Evolutionary conservation across 2,888 invertebrate species (phyloP), one percentile per base, ranked within the genome.

Genomic region (Rutpela maculata): DNA sequence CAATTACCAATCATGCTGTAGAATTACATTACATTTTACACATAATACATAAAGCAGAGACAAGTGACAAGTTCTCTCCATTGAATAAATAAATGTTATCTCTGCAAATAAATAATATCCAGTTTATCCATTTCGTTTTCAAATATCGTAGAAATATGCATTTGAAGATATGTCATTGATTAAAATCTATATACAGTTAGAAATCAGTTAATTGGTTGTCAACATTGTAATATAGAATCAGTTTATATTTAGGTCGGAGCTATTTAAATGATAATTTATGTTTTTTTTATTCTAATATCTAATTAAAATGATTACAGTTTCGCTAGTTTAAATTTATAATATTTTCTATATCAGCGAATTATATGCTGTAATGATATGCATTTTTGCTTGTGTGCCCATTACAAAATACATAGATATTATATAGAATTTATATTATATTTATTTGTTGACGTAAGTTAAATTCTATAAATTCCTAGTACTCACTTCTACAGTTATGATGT

Each of bases 191-290:
- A 15, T 50, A 50, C 50, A 5, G 43, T 43, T 43, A 11, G 15
- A 12, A 43, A 43, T 43, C 15, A 43, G 43, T 15, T 2, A 43
- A 43, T 12, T 12, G 15, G 11, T 43, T 43, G 15, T 43, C 43
- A 43, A 43, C 43, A 15, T 50, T 15, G 1, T n/a, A 50, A 50
- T n/a, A 43, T 43, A 50, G 15, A 50, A 50, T 50, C n/a, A 50
- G 50, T 50, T 50, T 50, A 50, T 50, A 50, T 50, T 50, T 50
- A 50, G 50, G 50, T 50, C 50, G 50, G 50, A n/a, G 50, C 50
- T 50, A 50, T 50, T 50, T 50, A 50, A 50, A 50, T 50, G 50
- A 50, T 50, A 50, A 50, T 50, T 50, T 50, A 50, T 50, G n/a
- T n/a, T 50, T 50, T 35, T 50, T 50, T n/a, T 50, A 50, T 50